Conservation (phyloP, 2,797 vertebrate species). For the Megalops cyprinoides region DNA sequence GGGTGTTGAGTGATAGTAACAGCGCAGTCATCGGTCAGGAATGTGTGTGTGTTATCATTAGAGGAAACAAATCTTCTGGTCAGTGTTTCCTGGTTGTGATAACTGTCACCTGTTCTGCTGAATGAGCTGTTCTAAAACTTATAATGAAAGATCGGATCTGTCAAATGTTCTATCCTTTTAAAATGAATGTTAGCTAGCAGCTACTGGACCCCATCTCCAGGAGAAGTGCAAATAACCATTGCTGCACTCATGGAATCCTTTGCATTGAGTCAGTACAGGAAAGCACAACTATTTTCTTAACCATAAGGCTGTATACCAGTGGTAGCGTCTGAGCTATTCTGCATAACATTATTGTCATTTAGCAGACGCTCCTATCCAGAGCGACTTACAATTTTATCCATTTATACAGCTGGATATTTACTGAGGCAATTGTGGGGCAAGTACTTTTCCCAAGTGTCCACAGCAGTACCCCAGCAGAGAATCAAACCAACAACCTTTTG, state of each 20-base stretch:
- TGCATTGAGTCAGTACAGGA: too few species aligned
- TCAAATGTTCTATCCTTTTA: neutral
- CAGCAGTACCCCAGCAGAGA: too few species aligned
- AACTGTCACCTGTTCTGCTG: neutral
- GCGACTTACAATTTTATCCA: too few species aligned
- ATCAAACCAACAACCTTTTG: too few species aligned
- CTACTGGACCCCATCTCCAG: neutral
- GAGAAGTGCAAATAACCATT: neutral
- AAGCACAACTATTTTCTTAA: neutral
- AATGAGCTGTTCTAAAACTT: neutral
- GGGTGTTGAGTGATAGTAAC: too few species aligned
- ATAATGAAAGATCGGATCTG: neutral
- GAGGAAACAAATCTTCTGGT: neutral
- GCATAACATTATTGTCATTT: too few species aligned
- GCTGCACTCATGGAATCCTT: too few species aligned
- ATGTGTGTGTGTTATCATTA: neutral
- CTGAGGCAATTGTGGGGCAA: too few species aligned
- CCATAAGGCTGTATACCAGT: neutral
- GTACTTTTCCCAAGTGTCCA: too few species aligned
- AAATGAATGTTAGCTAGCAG: neutral
- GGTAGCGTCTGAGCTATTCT: neutral
- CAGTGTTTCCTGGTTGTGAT: neutral
- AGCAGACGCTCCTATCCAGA: too few species aligned
- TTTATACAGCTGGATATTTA: too few species aligned
- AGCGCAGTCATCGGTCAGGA: neutral